These are phyloP conservation scores for Momotus momota DNA, from an alignment of 2,797 vertebrate genomes.

Conservation along the genomic window DNA sequence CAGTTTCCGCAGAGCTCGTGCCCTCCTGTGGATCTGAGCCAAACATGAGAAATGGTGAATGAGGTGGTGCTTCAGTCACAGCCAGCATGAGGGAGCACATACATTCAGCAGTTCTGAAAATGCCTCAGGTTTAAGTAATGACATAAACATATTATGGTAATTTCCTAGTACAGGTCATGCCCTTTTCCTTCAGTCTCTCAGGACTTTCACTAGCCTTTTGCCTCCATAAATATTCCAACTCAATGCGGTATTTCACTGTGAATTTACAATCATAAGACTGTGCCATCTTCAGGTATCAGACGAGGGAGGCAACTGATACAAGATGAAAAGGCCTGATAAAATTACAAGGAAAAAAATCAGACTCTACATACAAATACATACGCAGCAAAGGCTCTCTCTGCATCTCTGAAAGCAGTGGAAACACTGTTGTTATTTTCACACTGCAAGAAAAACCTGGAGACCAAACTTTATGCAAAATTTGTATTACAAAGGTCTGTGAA, in stretches of 20 bases:
- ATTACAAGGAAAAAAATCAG: not conserved
- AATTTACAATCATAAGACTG: not conserved
- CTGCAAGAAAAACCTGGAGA: not conserved
- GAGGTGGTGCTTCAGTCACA: not conserved
- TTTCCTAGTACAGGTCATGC: not conserved
- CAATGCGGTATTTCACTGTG: not conserved
- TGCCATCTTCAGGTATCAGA: not conserved
- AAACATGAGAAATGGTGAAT: not conserved
- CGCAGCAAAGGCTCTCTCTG: not conserved
- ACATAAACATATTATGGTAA: not conserved
- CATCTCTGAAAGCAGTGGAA: not conserved
- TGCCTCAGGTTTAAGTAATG: not conserved
- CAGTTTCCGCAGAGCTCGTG: conserved; percentile 91
- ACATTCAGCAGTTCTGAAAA: not conserved
- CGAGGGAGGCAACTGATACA: not conserved
- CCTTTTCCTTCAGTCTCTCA: not conserved
- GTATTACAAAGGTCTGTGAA: not conserved
- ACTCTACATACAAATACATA: not conserved
- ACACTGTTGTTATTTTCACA: not conserved
- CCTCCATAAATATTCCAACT: not conserved
- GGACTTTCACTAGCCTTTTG: not conserved
- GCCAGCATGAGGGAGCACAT: accelerated
- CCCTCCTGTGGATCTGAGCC: conserved; percentile 88
- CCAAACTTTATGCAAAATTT: not conserved
- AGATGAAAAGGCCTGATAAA: not conserved